Evolutionary conservation across 2,113 vertebrate genomes (phyloP), one percentile per base, ranked within the genome.

Genomic region (Datnioides undecimradiatus): DNA sequence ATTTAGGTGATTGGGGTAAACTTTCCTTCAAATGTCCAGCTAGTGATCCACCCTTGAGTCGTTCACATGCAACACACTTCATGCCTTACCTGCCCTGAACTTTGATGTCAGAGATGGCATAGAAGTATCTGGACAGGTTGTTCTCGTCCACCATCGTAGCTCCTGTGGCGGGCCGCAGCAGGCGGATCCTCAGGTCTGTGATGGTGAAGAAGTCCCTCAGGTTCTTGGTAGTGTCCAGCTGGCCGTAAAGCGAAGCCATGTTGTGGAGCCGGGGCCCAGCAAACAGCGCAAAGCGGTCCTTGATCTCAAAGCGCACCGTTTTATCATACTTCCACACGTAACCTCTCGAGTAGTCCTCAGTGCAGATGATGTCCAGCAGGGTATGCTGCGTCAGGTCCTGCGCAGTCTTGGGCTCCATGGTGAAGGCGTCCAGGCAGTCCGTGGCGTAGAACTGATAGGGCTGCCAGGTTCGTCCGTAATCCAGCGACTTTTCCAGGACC

Each of bases 381-480:
- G 97, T 97, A 38, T 96, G 95, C 92, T 99, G 96, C 1, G 97
- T 96, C 86, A 99, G 95, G 91, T 99, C 98, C 91, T 94, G 96
- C 86, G 96, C 97, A 0, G 97, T 97, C 93, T 99, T 99, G 70
- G 98, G 96, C 87, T 99, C 98, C 98, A 99, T 99, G 80, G 97
- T 96, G 81, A 99, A 99, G 83, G 97, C 98, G 3, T 99, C 96
- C 90, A 99, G 92, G 91, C 98, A 99, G 94, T 99, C 98, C 0
- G 98, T 98, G 90, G 98, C 98, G 11, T 99, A 99, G 85, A 99
- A 99, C 55, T 99, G 98, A 90, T 99, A 99, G 29, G 98, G 98
- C 83, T 98, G 98, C 98, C 98, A 99, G 69, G 95, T 97, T 81
- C 96, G 95, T 40, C 98, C 98, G 8, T 99, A 99, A 90, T 99